A percentile compares a stretch with the other conserved stretches of the same genome.
Evolutionary conservation across 2,797 vertebrate genomes (phyloP).

Genomic region (Coracias cyanogaster): DNA sequence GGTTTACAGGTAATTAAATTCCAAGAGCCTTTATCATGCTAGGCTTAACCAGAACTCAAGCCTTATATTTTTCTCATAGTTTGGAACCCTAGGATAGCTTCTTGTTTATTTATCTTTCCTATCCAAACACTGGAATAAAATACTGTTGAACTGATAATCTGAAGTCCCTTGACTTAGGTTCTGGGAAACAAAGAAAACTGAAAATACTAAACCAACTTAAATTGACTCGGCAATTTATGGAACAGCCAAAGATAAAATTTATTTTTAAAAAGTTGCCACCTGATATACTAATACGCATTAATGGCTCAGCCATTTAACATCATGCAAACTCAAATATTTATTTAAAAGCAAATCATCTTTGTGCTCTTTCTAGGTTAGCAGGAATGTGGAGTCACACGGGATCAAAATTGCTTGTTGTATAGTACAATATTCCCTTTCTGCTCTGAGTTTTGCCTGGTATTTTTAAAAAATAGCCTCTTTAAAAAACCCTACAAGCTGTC

Average conservation of each 20-base stretch:
- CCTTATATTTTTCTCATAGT: background rate
- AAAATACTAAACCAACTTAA: background rate
- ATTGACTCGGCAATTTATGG: background rate
- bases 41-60: background rate
- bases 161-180: background rate
- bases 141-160: background rate
- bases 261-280: background rate
- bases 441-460: background rate
- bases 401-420: background rate
- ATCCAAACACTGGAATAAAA: background rate
- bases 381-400: background rate
- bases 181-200: background rate
- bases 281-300: background rate
- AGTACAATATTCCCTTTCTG: background rate
- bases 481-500: background rate
- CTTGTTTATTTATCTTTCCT: background rate
- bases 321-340: slow-evolving; percentile 1
- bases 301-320: background rate
- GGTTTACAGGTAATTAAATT: slow-evolving; percentile 20
- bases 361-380: slow-evolving; percentile 33
- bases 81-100: background rate
- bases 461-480: background rate
- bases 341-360: slow-evolving; percentile 49
- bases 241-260: background rate
- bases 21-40: background rate